phyloP scores from a whole-genome alignment of 2,797 vertebrate species.

The Myotis planiceps region DNA sequence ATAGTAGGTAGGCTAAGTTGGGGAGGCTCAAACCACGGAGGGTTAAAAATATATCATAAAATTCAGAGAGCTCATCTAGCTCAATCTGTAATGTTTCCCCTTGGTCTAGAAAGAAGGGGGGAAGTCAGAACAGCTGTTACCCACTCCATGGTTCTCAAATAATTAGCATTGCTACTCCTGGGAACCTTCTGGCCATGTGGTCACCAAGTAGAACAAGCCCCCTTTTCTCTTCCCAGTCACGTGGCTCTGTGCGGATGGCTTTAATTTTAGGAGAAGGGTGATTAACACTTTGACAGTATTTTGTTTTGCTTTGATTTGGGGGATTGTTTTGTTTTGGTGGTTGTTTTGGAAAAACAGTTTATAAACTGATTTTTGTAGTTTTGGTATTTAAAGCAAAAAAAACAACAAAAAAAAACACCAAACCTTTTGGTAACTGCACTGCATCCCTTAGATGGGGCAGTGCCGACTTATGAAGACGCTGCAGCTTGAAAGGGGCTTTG shows the following conservation, averaged over 20 bases:
- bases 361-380: conserved; percentile 88
- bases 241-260: conserved; percentile 63
- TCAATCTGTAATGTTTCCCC: conserved; percentile 68
- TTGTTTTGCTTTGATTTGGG: conserved; percentile 74
- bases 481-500: conserved; percentile 73
- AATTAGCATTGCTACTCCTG: background rate
- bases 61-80: conserved; percentile 53
- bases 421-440: conserved; percentile 81
- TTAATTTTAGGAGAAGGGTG: conserved; percentile 73
- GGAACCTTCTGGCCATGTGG: conserved; percentile 43
- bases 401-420: conserved; percentile 59
- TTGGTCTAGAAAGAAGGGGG: background rate
- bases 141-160: conserved; percentile 41
- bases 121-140: conserved; percentile 45
- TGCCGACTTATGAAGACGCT: conserved; percentile 53
- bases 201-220: conserved; percentile 12
- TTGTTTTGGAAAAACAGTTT: conserved; percentile 81
- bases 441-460: conserved; percentile 48
- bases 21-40: conserved; percentile 15
- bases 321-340: conserved; percentile 73
- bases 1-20: background rate
- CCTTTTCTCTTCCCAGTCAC: conserved; percentile 54
- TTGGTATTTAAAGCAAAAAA: conserved; percentile 87
- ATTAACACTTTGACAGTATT: conserved; percentile 76
- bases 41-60: background rate